Evolutionary conservation across 2,113 vertebrate genomes (phyloP), one percentile per base, ranked within the genome.

Genomic region (Bos indicus): DNA sequence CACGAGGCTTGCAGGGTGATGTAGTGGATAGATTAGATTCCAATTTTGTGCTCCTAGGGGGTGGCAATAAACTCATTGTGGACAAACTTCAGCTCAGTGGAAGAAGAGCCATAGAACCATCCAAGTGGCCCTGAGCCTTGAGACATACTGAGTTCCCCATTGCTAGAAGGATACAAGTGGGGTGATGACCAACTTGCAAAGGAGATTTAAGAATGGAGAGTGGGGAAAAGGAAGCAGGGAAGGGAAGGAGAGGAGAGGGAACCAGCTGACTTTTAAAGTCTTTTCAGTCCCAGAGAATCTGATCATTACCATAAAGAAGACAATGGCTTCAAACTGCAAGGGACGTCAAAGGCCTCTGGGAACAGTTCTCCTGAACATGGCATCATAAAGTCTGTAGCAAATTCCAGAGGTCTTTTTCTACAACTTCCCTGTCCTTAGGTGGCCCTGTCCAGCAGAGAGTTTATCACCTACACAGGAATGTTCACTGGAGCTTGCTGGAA

Each of bases 381-480:
- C 59, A 59, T 67, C 62, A 46, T 51, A 64, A 96, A 90, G 51
- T 88, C 85, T 81, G 52, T 17, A 26, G 36, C 2, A 9, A 59
- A 83, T 8, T 62, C 83, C 59, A 67, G 43, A 46, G 30, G 30
- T 90, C 54, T 48, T 90, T 88, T 74, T 60, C 86, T 93, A 56
- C 46, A 83, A 54, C 11, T 30, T 77, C 64, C 16, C 30, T 67
- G 71, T 28, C 36, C 56, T 60, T 28, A 5, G 16, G 43, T 8
- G 16, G 52, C 60, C 19, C 57, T 67, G 21, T 15, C 40, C 40
- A 28, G 51, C 40, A 10, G 4, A 48, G 46, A 48, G 13, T 21
- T 59, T 36, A 91, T 74, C 15, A 36, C 40, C 28, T 26, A 54
- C 30, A 21, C 46, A 30, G 83, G 90, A 16, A 60, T 95, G 92